Conservation (phyloP, 1,140 invertebrate genomes). For the Rhysida immarginata region DNA sequence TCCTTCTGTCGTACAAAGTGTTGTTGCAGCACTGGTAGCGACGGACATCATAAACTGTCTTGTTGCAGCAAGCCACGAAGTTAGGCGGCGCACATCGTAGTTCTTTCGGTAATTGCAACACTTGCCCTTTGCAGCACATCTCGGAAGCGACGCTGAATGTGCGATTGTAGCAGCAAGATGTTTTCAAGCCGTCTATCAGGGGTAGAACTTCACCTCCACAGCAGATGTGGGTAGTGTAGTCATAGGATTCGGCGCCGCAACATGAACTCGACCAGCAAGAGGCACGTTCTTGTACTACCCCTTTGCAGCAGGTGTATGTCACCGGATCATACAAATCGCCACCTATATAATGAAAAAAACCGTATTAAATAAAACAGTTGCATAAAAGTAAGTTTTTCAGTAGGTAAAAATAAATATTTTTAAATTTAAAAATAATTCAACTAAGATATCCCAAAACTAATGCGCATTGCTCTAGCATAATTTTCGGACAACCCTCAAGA, state of each 20-base stretch:
- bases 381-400: no score
- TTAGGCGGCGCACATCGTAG: background rate
- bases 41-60: background rate
- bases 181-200: background rate
- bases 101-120: background rate
- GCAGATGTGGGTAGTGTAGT: slow-evolving; percentile 2
- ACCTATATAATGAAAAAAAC: no score
- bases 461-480: no score
- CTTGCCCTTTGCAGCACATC: background rate
- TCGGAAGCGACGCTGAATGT: background rate
- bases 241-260: background rate
- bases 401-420: no score
- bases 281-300: background rate
- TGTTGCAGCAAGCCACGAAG: background rate
- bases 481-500: no score
- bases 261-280: slow-evolving; percentile 5
- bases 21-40: background rate
- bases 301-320: background rate
- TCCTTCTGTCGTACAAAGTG: background rate
- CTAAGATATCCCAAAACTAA: no score
- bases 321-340: background rate
- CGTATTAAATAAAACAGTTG: no score
- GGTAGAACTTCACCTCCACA: background rate
- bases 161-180: background rate
- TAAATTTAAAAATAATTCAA: no score